Conservation (phyloP, 2,888 invertebrate genomes). For the Melanotus villosus region DNA sequence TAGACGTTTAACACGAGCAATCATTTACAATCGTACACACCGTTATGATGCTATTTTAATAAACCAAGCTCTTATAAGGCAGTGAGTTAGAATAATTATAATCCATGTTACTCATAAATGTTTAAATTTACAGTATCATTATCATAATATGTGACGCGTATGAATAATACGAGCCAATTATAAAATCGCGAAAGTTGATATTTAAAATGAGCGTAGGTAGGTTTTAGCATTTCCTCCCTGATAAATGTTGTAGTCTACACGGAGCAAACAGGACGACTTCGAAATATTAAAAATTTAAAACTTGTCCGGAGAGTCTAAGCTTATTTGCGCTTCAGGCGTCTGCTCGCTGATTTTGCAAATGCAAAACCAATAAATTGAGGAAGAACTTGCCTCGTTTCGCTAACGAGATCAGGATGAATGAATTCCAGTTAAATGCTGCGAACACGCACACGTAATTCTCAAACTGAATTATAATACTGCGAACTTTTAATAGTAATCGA, state of each 20-base stretch:
- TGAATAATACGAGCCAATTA: slow-evolving; percentile 30
- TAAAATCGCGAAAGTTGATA: background rate
- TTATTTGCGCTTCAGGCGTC: slow-evolving; percentile 42
- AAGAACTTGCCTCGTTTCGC: slow-evolving; percentile 22
- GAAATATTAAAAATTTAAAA: slow-evolving; percentile 29
- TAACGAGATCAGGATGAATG: slow-evolving; percentile 40
- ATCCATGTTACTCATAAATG: slow-evolving; percentile 34
- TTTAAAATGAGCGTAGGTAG: slow-evolving; percentile 26
- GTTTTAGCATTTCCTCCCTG: slow-evolving; percentile 22
- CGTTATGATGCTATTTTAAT: slow-evolving; percentile 25
- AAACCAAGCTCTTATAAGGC: slow-evolving; percentile 19
- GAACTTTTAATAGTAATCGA: background rate
- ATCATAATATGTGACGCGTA: slow-evolving; percentile 32
- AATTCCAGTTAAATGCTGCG: slow-evolving; percentile 34
- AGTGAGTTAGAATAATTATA: slow-evolving; percentile 31
- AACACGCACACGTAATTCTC: slow-evolving; percentile 25
- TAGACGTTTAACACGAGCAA: no score
- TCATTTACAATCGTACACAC: no score
- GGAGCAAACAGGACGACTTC: background rate
- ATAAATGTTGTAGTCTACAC: background rate
- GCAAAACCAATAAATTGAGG: slow-evolving; percentile 43
- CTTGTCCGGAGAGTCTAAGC: slow-evolving; percentile 12
- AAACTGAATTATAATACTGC: background rate
- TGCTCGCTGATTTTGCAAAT: slow-evolving; percentile 42
- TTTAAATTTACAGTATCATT: slow-evolving; percentile 34